phyloP scores from a whole-genome alignment of 1,140 invertebrate genomes.

The Caenorhabditis brenneri region DNA sequence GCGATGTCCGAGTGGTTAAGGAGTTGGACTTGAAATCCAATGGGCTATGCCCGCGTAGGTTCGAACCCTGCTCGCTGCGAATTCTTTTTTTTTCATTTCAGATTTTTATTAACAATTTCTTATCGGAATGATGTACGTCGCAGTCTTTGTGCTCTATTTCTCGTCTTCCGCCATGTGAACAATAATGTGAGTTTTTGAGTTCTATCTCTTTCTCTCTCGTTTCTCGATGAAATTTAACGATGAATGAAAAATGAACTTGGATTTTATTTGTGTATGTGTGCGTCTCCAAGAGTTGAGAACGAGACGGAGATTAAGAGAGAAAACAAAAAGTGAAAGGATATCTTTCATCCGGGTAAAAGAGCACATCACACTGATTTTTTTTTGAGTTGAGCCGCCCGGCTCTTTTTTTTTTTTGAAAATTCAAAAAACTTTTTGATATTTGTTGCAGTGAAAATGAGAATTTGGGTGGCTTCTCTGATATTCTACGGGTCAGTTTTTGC shows the following conservation, averaged over 20 bases:
- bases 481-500: constrained; percentile 55
- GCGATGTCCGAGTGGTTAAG: constrained; percentile 88
- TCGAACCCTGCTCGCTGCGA: constrained; percentile 86
- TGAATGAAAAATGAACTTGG: constrained; percentile 6
- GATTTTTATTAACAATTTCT: too few species aligned
- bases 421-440: neutral
- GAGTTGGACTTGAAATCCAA: constrained; percentile 89
- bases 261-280: neutral
- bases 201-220: neutral
- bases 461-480: constrained; percentile 58
- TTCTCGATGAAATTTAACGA: neutral
- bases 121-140: too few species aligned
- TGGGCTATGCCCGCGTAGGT: constrained; percentile 86
- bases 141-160: neutral
- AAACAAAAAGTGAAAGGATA: constrained; percentile 30
- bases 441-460: constrained; percentile 44
- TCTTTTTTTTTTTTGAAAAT: neutral
- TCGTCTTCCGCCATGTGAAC: neutral
- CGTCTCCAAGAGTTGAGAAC: neutral
- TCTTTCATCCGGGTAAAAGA: constrained; percentile 28
- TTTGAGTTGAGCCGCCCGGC: constrained; percentile 26
- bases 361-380: constrained; percentile 32
- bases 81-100: neutral
- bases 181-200: neutral
- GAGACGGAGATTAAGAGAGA: neutral